These are phyloP conservation scores for Netelia melanura DNA, from an alignment of 2,888 invertebrate genomes.

Conservation along the genomic window DNA sequence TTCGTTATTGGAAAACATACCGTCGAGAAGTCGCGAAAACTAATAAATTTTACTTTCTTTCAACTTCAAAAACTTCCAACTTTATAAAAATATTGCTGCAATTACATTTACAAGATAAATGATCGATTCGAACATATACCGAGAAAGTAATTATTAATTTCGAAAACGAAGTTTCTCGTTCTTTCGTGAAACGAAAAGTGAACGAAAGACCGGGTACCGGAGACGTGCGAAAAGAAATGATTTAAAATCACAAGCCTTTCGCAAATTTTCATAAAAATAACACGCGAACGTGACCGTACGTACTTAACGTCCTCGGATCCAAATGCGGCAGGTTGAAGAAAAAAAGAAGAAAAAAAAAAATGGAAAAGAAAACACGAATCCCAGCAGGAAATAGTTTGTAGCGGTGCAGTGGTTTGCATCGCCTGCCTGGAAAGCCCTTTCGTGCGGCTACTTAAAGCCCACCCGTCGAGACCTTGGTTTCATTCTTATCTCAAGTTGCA, in stretches of 20 bases:
- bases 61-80: neutral
- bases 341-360: neutral
- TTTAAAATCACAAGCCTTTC: too few species aligned
- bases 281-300: neutral
- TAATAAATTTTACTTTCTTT: too few species aligned
- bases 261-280: too few species aligned
- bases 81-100: neutral
- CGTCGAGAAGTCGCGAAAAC: too few species aligned
- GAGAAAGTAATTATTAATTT: too few species aligned
- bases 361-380: neutral
- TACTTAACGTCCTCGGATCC: neutral
- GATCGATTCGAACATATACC: too few species aligned
- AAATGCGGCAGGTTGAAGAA: neutral
- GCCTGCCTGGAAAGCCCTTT: slow-evolving; percentile 68
- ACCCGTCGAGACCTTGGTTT: slow-evolving; percentile 71
- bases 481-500: slow-evolving; percentile 74
- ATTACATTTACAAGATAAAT: neutral
- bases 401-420: neutral
- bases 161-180: too few species aligned
- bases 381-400: slow-evolving; percentile 40
- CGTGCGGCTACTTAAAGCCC: slow-evolving; percentile 70
- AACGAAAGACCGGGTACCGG: too few species aligned
- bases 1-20: too few species aligned
- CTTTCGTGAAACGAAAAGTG: too few species aligned
- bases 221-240: too few species aligned